Conservation (phyloP, 2,113 vertebrate genomes). For the Chionodraco myersi region DNA sequence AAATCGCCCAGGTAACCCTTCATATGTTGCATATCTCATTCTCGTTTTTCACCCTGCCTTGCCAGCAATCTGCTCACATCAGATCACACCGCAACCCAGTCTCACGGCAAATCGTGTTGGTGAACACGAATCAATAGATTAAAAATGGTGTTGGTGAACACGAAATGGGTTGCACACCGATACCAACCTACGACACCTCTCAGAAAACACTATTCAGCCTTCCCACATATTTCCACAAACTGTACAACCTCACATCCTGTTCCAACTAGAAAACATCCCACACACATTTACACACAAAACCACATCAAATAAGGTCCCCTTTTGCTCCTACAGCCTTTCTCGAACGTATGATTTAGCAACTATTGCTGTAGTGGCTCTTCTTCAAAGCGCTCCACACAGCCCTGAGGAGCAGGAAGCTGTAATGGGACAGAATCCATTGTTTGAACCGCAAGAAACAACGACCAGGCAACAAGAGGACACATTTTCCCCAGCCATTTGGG, state of each 20-base stretch:
- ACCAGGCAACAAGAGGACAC: conserved; percentile 18
- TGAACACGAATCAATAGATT: too few relatives aligned
- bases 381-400: conserved; percentile 55
- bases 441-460: conserved; percentile 49
- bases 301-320: conserved; percentile 34
- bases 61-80: conserved; percentile 46
- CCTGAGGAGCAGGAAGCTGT: conserved; percentile 37
- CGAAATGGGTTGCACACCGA: conserved; percentile 11
- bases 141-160: too few relatives aligned
- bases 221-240: conserved; percentile 32
- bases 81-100: neutral
- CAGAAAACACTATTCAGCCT: conserved; percentile 32
- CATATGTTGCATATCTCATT: conserved; percentile 40
- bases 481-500: conserved; percentile 21
- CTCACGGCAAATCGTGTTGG: too few relatives aligned
- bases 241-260: conserved; percentile 25
- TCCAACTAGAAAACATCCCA: conserved; percentile 43
- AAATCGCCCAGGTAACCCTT: conserved; percentile 40
- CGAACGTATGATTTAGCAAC: conserved; percentile 56
- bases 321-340: conserved; percentile 38
- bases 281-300: conserved; percentile 3
- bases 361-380: conserved; percentile 15
- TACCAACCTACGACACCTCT: conserved; percentile 34
- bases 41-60: conserved; percentile 29
- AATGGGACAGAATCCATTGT: conserved; percentile 54